phyloP scores from a whole-genome alignment of 2,113 vertebrate species.

The Pontoporia blainvillei region DNA sequence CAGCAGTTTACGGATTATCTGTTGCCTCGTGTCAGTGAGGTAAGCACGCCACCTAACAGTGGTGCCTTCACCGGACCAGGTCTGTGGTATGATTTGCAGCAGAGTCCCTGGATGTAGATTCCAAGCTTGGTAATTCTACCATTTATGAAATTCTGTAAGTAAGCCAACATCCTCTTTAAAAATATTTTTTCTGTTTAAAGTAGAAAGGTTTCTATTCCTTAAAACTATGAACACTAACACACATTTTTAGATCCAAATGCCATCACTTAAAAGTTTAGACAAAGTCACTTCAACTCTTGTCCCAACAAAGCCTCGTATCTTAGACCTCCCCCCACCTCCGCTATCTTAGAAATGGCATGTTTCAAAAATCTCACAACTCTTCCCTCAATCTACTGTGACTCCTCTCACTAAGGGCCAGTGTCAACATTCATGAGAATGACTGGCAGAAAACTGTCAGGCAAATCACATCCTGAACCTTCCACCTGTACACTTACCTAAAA shows the following conservation, averaged over 20 bases:
- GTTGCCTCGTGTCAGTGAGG: neutral
- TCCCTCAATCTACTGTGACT: neutral
- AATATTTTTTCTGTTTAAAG: neutral
- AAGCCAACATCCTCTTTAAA: neutral
- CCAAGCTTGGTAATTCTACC: neutral
- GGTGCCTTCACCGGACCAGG: neutral
- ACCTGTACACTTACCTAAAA: neutral
- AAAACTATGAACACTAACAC: constrained; percentile 3
- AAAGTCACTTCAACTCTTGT: neutral
- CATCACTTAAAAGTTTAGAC: neutral
- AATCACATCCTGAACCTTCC: neutral
- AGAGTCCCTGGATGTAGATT: neutral
- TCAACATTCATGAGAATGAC: neutral
- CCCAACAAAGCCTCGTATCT: neutral
- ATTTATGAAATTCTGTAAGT: neutral
- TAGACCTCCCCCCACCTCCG: neutral
- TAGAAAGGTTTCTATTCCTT: neutral
- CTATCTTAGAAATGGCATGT: neutral
- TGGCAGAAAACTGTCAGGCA: neutral
- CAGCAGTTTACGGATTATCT: neutral
- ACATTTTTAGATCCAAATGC: neutral
- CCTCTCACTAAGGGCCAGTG: neutral
- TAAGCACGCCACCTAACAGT: neutral
- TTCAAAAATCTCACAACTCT: neutral
- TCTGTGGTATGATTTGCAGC: neutral